phyloP scores from a whole-genome alignment of 2,888 invertebrate genomes.

The Emmelina monodactyla region DNA sequence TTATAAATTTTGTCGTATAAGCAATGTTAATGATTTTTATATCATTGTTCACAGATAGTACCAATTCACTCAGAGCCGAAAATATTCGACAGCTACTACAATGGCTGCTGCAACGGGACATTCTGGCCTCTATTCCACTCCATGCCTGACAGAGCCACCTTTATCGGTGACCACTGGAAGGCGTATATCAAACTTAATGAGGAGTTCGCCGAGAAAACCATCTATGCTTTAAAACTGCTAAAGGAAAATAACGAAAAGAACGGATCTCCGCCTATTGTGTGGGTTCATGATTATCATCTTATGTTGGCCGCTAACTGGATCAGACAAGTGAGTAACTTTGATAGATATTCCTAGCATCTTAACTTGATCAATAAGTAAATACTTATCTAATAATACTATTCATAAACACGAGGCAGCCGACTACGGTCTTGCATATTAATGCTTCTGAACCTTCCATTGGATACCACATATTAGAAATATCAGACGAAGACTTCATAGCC shows the following conservation, averaged over 20 bases:
- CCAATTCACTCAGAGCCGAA: constrained; percentile 79
- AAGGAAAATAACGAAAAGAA: constrained; percentile 53
- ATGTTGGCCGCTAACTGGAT: constrained; percentile 94
- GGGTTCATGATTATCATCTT: constrained; percentile 95
- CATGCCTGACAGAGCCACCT: constrained; percentile 88
- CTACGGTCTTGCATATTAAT: too few relatives aligned
- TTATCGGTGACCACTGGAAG: constrained; percentile 83
- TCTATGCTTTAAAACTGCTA: constrained; percentile 69
- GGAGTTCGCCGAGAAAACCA: constrained; percentile 82
- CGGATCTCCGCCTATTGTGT: constrained; percentile 76
- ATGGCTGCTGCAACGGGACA: constrained; percentile 90
- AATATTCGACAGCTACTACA: constrained; percentile 87
- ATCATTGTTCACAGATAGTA: constrained; percentile 70
- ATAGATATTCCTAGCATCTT: too few relatives aligned
- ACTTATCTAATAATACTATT: too few relatives aligned
- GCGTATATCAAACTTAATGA: constrained; percentile 83
- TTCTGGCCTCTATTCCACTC: constrained; percentile 94
- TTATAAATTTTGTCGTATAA: too few relatives aligned
- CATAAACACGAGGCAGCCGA: too few relatives aligned
- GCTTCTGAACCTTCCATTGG: too few relatives aligned
- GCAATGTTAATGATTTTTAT: too few relatives aligned
- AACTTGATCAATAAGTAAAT: too few relatives aligned
- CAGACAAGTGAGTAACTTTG: constrained; percentile 71
- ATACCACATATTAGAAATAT: too few relatives aligned
- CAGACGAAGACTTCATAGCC: not conserved